Evolutionary conservation across 1,140 invertebrate genomes (phyloP).

Genomic region (Drosophila funebris): DNA sequence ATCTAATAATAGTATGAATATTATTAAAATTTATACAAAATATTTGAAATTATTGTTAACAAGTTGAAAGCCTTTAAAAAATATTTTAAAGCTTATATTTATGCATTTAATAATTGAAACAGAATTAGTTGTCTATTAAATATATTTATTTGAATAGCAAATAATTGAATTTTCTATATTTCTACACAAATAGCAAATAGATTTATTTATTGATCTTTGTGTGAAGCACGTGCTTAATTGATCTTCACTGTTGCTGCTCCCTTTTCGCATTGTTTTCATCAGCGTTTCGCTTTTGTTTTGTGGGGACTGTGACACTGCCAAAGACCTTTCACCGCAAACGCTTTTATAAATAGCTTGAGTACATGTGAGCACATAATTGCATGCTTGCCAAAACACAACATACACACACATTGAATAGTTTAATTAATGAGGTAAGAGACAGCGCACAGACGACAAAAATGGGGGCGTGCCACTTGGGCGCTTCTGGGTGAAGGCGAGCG

Average conservation of each 20-base stretch:
- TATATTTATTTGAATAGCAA: too few species aligned
- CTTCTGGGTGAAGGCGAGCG: not conserved
- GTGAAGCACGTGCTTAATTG: not conserved
- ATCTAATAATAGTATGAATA: too few species aligned
- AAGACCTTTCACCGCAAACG: conserved; percentile 41
- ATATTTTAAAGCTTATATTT: too few species aligned
- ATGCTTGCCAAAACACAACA: conserved; percentile 35
- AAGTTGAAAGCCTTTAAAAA: too few species aligned
- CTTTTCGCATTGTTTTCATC: conserved; percentile 7
- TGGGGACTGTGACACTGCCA: conserved; percentile 37
- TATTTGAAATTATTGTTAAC: too few species aligned
- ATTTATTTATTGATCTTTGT: not conserved
- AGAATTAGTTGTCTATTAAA: too few species aligned
- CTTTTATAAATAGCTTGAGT: conserved; percentile 42
- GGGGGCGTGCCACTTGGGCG: conserved; percentile 32
- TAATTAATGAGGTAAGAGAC: conserved; percentile 51
- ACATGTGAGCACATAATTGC: conserved; percentile 41
- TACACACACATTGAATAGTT: conserved; percentile 13
- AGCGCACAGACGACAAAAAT: conserved; percentile 38
- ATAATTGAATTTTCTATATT: too few species aligned
- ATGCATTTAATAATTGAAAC: too few species aligned
- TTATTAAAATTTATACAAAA: too few species aligned
- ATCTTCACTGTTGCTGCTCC: not conserved
- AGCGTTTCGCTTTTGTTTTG: not conserved
- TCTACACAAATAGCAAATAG: not conserved